Conservation (phyloP, 2,113 vertebrate species). For the Hepsetus odoe region DNA sequence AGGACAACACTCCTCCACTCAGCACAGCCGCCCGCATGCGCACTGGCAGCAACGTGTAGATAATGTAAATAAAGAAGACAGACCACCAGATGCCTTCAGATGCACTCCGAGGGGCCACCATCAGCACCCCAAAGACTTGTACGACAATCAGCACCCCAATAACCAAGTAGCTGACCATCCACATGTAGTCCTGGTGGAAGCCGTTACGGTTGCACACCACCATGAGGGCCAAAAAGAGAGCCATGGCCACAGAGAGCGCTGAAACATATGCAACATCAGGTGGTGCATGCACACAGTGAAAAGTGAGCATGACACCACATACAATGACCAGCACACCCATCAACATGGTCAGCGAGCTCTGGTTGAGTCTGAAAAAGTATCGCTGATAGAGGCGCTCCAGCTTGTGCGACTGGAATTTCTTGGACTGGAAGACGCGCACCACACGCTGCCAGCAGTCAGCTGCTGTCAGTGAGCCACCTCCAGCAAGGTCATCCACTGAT, state of each 20-base stretch:
- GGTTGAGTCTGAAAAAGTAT: constrained; percentile 98
- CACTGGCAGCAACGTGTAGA: constrained; percentile 94
- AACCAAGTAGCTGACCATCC: constrained; percentile 94
- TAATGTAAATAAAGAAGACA: constrained; percentile 96
- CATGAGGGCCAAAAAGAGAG: constrained; percentile 89
- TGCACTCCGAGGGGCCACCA: constrained; percentile 83
- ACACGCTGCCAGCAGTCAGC: constrained; percentile 84
- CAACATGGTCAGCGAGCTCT: constrained; percentile 95
- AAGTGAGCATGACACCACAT: constrained; percentile 88
- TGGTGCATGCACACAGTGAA: constrained; percentile 84
- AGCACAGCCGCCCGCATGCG: constrained; percentile 93
- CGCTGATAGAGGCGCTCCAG: constrained; percentile 96
- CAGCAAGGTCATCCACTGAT: constrained; percentile 44
- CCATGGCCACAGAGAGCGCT: constrained; percentile 82
- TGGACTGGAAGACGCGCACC: constrained; percentile 89
- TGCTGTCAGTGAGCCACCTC: constrained; percentile 56
- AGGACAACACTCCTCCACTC: constrained; percentile 85
- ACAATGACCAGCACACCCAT: constrained; percentile 94
- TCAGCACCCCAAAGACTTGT: constrained; percentile 84
- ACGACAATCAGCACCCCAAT: constrained; percentile 84
- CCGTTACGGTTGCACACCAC: constrained; percentile 92
- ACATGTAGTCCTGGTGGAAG: constrained; percentile 97
- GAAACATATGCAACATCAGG: constrained; percentile 79
- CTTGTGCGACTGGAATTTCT: constrained; percentile 94
- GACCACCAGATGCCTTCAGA: constrained; percentile 94